Conservation (phyloP, 1,140 invertebrate genomes). For the Diorhabda carinulata region DNA sequence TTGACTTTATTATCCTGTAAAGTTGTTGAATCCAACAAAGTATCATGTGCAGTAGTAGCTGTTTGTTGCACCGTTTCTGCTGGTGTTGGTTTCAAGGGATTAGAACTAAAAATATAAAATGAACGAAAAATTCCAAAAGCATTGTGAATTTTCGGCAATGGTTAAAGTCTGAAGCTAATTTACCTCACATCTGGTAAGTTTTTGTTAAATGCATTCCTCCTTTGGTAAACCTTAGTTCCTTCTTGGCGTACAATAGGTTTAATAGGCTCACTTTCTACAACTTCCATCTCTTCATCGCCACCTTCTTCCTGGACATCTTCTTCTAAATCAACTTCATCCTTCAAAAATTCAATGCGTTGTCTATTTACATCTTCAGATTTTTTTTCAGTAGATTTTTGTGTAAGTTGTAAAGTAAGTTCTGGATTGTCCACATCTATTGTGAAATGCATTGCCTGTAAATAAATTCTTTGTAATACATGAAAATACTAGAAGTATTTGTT, state of each 20-base stretch:
- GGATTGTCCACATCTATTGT: too few species aligned
- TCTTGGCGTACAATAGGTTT: constrained; percentile 43
- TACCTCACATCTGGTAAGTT: constrained; percentile 22
- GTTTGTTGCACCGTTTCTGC: neutral
- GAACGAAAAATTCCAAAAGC: neutral
- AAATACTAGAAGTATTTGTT: too few species aligned
- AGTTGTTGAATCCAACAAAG: neutral
- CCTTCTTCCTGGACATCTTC: constrained; percentile 23
- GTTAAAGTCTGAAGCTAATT: neutral
- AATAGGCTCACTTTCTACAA: constrained; percentile 28
- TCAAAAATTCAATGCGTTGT: constrained; percentile 5
- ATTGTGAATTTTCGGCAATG: neutral
- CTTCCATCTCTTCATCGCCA: constrained; percentile 22
- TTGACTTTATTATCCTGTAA: constrained; percentile 48
- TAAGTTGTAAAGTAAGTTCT: too few species aligned
- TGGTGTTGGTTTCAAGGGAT: neutral
- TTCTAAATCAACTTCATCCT: constrained; percentile 27
- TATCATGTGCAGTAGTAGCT: constrained; percentile 9
- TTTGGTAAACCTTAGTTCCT: constrained; percentile 44
- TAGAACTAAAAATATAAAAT: neutral
- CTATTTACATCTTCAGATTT: too few species aligned
- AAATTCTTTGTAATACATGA: too few species aligned
- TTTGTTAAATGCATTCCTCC: constrained; percentile 26
- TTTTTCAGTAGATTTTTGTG: too few species aligned
- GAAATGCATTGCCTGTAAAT: too few species aligned